Conservation (phyloP, 2,888 invertebrate species). For the Leptarthrus brevirostris region DNA sequence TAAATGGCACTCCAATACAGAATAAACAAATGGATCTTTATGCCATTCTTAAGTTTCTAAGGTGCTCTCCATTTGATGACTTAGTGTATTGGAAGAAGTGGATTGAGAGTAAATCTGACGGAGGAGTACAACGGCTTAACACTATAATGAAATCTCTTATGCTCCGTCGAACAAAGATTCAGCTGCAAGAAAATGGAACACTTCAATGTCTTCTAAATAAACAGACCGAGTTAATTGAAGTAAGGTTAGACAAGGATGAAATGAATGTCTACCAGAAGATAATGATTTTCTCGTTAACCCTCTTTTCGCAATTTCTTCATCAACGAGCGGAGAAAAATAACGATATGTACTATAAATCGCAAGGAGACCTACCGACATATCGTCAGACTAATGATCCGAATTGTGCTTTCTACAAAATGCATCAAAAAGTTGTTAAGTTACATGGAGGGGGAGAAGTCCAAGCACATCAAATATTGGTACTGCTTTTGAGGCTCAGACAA, state of each 20-base stretch:
- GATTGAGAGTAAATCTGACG: too few relatives aligned
- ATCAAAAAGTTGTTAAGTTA: slow-evolving; percentile 72
- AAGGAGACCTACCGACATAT: slow-evolving; percentile 58
- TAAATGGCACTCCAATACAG: too few relatives aligned
- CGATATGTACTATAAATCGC: slow-evolving; percentile 60
- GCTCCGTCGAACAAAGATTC: slow-evolving; percentile 87
- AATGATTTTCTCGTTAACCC: slow-evolving; percentile 77
- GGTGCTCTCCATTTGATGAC: too few relatives aligned
- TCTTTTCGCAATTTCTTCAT: slow-evolving; percentile 81
- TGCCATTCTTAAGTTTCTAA: too few relatives aligned
- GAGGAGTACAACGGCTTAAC: too few relatives aligned
- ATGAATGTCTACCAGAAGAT: slow-evolving; percentile 82
- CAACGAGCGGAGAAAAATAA: slow-evolving; percentile 78
- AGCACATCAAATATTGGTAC: slow-evolving; percentile 84
- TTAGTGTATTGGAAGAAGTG: too few relatives aligned
- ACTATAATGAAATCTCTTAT: slow-evolving; percentile 85
- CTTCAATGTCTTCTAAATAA: too few relatives aligned
- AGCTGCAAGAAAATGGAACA: slow-evolving; percentile 75
- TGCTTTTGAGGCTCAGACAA: slow-evolving; percentile 87
- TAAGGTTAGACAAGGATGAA: slow-evolving; percentile 77
- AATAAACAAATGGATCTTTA: too few relatives aligned
- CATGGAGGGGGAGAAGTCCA: too few relatives aligned
- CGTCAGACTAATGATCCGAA: slow-evolving; percentile 65
- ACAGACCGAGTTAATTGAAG: slow-evolving; percentile 69
- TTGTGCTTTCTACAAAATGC: slow-evolving; percentile 70